Evolutionary conservation across 1,140 invertebrate species (phyloP), one percentile per base, ranked within the genome.

Genomic region (Hylaeus volcanicus): DNA sequence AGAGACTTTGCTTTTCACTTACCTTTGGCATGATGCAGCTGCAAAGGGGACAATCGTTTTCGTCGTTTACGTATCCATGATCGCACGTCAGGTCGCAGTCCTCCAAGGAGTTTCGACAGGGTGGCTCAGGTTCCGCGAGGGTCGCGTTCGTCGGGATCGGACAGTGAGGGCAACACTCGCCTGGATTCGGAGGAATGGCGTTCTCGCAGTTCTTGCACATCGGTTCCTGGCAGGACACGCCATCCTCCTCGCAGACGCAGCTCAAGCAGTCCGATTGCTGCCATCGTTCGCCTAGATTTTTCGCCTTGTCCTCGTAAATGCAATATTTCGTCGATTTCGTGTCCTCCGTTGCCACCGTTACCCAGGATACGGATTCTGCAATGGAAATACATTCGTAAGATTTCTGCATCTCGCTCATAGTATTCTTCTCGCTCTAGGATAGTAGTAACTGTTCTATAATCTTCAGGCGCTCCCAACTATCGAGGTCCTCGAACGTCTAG

Each of bases 171-270:
- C 92, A 93, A 77, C 92, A 93, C 72, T 93, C 91, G 64, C 90
- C 92, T 6, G 89, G 82, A 14, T 82, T 53, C 2, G 85, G 65
- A 11, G 86, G 86, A 45, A 87, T 75, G 0, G 90, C 73, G 15
- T 89, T 90, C n/a, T 89, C 88, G 72, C 92, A 93, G 78, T 88
- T 89, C 73, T 91, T 91, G 83, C 92, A 92, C 92, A 93, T 92
- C 6, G 89, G 85, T 2, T 81, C 81, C 5, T 91, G 90, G 85
- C 92, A 93, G n/a, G 88, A 88, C 3, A 79, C 68, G 68, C 74
- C 88, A 9, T 85, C 88, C 8, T 89, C 83, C 11, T 91, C 88
- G 74, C 92, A 93, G 9, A 82, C 77, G 87, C 92, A 93, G 73
- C 84, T 89, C 8, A 82, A 73, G 77, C 92, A 93, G 1, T 87